Evolutionary conservation across 1,140 invertebrate genomes (phyloP).

Genomic region (Anoplolepis gracilipes): DNA sequence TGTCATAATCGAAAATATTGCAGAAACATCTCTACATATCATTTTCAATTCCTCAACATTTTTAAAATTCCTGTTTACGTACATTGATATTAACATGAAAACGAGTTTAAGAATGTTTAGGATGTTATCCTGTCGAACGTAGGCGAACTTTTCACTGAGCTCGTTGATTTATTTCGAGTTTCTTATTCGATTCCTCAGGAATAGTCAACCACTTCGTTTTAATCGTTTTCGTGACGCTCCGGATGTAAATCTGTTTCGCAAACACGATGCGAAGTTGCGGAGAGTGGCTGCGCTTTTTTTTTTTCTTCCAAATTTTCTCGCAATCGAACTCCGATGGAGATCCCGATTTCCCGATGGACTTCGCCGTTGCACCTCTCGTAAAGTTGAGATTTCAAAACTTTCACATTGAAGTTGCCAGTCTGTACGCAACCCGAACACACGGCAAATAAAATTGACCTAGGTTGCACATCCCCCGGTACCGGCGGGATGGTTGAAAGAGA

Average conservation of each 20-base stretch:
- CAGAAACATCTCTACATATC: background rate
- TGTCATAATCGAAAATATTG: too few species aligned
- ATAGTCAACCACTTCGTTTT: background rate
- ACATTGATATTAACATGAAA: background rate
- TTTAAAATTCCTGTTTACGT: background rate
- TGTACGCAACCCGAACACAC: constrained; percentile 8
- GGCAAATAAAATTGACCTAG: constrained; percentile 73
- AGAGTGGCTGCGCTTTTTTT: constrained; percentile 36
- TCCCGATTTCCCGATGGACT: constrained; percentile 65
- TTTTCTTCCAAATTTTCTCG: constrained; percentile 36
- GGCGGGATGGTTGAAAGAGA: background rate
- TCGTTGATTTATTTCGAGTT: background rate
- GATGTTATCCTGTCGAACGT: background rate
- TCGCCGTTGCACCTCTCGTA: background rate
- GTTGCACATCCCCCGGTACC: constrained; percentile 12
- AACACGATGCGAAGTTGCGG: constrained; percentile 9
- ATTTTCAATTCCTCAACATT: background rate
- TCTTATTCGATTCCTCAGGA: background rate
- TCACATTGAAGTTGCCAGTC: constrained; percentile 6
- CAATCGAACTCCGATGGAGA: constrained; percentile 32
- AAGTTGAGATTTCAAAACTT: constrained; percentile 69
- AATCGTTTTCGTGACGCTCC: background rate
- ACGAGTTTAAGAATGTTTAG: background rate
- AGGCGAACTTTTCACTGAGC: background rate
- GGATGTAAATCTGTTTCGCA: constrained; percentile 44